Evolutionary conservation across 2,797 vertebrate genomes (phyloP).

Genomic region (Capromys pilorides): DNA sequence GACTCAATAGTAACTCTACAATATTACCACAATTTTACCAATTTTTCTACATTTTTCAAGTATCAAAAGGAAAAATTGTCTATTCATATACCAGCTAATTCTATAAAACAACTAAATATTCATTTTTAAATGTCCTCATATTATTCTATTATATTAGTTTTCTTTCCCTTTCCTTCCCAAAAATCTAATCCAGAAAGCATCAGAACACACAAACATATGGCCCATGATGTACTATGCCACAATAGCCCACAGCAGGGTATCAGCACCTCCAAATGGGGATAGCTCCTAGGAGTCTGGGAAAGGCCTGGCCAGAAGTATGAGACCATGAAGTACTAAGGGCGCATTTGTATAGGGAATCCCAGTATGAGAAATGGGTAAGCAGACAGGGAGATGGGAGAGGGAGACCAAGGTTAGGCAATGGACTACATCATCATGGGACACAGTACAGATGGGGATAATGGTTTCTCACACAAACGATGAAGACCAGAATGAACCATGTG

Average conservation of each 20-base stretch:
- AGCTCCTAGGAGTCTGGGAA: not conserved
- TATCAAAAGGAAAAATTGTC: not conserved
- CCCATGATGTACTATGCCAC: not conserved
- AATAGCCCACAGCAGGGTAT: not conserved
- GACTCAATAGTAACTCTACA: not conserved
- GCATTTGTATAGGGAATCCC: not conserved
- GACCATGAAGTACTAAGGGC: not conserved
- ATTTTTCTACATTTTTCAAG: conserved; percentile 14
- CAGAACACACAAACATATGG: not conserved
- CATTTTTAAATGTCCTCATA: not conserved
- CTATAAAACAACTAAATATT: not conserved
- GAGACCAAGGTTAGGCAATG: not conserved
- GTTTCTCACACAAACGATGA: not conserved
- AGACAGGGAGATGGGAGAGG: not conserved
- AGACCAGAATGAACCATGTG: not conserved
- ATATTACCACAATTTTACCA: not conserved
- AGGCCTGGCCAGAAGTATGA: not conserved
- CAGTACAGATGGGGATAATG: not conserved
- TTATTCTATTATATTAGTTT: not conserved
- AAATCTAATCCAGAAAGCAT: not conserved
- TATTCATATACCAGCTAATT: not conserved
- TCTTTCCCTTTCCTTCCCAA: not conserved
- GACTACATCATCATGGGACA: not conserved
- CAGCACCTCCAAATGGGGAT: not conserved
- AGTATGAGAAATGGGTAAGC: not conserved